Base-by-base conservation (phyloP, 2,888 invertebrate genomes). In the Latrodectus elegans region DNA sequence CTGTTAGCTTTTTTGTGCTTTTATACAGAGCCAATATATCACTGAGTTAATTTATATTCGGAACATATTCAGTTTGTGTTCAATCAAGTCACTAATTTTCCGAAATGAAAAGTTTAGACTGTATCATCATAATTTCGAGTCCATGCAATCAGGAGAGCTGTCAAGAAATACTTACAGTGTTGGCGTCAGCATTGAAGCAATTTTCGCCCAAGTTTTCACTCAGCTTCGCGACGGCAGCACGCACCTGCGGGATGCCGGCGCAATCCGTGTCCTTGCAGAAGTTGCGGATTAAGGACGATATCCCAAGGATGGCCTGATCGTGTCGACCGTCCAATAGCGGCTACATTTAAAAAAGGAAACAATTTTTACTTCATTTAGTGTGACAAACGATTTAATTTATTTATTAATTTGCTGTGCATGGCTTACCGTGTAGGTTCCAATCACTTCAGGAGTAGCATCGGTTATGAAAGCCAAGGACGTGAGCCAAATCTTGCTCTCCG, bases 271-370 rank as follows among this genome's bases (percentile, higher is more conserved):
- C 71, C 12, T 74, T 68, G 17, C 87, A 88, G 84, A 79, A 88
- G 70, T 90, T 90, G 68, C 88, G 89, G 26, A 89, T 83, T 12
- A 90, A 65, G 12, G 89, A 86, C n/a, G 90, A 89, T 38, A 90
- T 74, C 6, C 90, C 90, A 12, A 90, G 65, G 9, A 90, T 38
- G 14, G 89, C 87, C 84, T 89, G 89, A 17, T 83, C 79, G 22
- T 71, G 74, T 15, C 79, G 71, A 38, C 89, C 89, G 51, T 89
- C 86, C 15, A 89, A 51, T 51, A 89, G 75, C 9, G 85, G 85
- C 89, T 89, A 22, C 38, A 38, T 38, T 38, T 38, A 1, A 38
- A 1, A 72, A 82, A 14, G 60, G 11, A 71, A 51, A 75, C 8
- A 49, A 55, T 17, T 65, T 65, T 17, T 73, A 53, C 9, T n/a